phyloP scores from a whole-genome alignment of 2,113 vertebrate genomes.

The Ancistrus triradiatus region DNA sequence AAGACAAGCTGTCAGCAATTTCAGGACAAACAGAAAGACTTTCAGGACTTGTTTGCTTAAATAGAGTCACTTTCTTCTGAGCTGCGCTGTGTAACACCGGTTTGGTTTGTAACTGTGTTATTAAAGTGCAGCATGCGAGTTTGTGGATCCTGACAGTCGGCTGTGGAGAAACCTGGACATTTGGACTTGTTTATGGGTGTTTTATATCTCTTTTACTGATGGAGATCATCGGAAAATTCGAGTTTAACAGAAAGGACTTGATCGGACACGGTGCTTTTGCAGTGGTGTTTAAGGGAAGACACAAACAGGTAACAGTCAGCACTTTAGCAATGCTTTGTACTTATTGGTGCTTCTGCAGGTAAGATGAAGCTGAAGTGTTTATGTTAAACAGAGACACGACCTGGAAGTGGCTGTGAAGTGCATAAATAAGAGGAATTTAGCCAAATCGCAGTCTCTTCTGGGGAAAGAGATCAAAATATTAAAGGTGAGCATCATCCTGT shows the following conservation, averaged over 20 bases:
- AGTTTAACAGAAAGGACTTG: conserved; percentile 91
- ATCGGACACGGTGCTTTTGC: conserved; percentile 95
- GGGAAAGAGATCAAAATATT: conserved; percentile 97
- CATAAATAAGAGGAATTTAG: conserved; percentile 94
- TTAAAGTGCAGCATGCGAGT: neutral
- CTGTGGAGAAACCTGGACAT: conserved; percentile 42
- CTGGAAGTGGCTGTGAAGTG: conserved; percentile 94
- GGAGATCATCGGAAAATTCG: conserved; percentile 90
- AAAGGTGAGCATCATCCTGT: conserved; percentile 73
- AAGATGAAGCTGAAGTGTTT: neutral
- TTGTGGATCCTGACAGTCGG: conserved; percentile 3
- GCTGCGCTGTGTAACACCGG: neutral
- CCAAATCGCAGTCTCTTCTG: conserved; percentile 87
- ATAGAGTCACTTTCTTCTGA: too few relatives aligned
- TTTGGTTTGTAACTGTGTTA: neutral
- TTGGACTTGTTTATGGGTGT: conserved; percentile 30
- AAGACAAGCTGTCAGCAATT: too few relatives aligned
- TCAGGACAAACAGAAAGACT: too few relatives aligned
- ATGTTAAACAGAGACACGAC: conserved; percentile 77
- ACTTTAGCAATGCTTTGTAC: neutral
- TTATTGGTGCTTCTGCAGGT: too few relatives aligned
- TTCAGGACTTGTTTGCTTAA: too few relatives aligned
- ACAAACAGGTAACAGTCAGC: conserved; percentile 78
- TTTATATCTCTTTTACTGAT: conserved; percentile 54
- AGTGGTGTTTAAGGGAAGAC: conserved; percentile 93